Evolutionary conservation across 2,888 invertebrate species (phyloP).

Genomic region (Diabrotica balteata): DNA sequence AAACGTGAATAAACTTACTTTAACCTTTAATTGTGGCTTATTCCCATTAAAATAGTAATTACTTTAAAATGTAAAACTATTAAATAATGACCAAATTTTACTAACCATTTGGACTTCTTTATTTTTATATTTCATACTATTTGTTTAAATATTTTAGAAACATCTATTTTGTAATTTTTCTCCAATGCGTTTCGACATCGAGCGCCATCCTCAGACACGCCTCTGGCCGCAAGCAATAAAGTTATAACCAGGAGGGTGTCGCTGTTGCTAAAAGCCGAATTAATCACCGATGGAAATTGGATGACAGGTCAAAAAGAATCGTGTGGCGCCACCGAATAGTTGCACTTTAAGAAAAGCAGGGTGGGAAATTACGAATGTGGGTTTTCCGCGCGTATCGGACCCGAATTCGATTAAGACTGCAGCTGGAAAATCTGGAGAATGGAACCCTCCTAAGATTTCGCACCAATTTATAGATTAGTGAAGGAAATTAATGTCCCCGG

Average conservation of each 20-base stretch:
- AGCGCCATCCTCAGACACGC: neutral
- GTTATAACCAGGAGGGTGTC: conserved; percentile 14
- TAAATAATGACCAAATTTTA: too few relatives aligned
- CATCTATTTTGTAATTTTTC: too few relatives aligned
- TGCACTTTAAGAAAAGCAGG: conserved; percentile 11
- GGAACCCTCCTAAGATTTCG: conserved; percentile 7
- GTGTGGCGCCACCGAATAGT: conserved; percentile 9
- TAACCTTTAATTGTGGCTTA: too few relatives aligned
- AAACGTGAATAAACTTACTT: too few relatives aligned
- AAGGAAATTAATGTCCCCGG: neutral
- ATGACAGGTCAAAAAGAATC: conserved; percentile 15
- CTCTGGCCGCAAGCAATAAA: conserved; percentile 11
- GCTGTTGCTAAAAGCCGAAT: conserved; percentile 14
- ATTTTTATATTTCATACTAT: too few relatives aligned
- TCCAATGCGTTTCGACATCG: too few relatives aligned
- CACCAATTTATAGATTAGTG: conserved; percentile 10
- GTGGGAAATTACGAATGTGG: conserved; percentile 9
- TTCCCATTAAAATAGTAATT: too few relatives aligned
- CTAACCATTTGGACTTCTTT: too few relatives aligned
- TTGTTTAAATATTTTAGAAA: too few relatives aligned
- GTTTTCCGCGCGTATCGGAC: conserved; percentile 5
- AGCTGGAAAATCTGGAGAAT: conserved; percentile 6
- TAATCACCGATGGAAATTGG: conserved; percentile 16
- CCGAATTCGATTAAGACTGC: conserved; percentile 7
- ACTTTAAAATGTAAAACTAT: too few relatives aligned